These are phyloP conservation scores for Corythucha ciliata DNA, from an alignment of 2,888 invertebrate species.

Conservation along the genomic window DNA sequence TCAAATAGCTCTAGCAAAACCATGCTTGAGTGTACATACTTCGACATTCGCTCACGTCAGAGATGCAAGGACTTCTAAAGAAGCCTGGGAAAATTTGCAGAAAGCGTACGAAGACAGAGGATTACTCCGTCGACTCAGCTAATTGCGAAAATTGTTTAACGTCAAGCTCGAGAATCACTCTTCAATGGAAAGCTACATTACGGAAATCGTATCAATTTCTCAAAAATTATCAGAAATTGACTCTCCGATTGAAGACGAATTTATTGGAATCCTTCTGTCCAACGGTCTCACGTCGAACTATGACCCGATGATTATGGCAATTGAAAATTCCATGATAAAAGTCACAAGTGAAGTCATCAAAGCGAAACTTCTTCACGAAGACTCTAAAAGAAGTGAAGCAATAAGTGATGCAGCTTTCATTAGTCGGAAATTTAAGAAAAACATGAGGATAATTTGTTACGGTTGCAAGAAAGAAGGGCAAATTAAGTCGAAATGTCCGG, in stretches of 20 bases:
- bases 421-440: no score
- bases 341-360: conserved; percentile 1
- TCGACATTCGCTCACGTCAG: conserved; percentile 1
- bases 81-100: conserved; percentile 9
- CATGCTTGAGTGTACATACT: conserved; percentile 5
- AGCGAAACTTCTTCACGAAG: conserved; percentile 6
- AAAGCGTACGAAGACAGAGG: conserved; percentile 8
- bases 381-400: background rate
- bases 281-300: conserved; percentile 14
- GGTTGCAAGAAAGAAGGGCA: conserved; percentile 2
- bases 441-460: background rate
- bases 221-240: conserved; percentile 11
- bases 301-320: conserved; percentile 18
- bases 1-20: conserved; percentile 4
- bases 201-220: conserved; percentile 2
- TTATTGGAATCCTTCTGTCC: conserved; percentile 11
- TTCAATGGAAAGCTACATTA: conserved; percentile 5
- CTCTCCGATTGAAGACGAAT: conserved; percentile 10
- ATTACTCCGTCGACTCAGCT: background rate
- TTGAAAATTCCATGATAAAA: conserved; percentile 2
- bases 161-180: background rate
- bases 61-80: conserved; percentile 2
- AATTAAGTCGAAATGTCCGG: background rate
- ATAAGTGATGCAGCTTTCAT: no score
- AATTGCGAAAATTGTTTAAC: conserved; percentile 3